These are phyloP conservation scores for Uropsilus gracilis DNA, from an alignment of 2,113 vertebrate genomes.

Conservation along the genomic window DNA sequence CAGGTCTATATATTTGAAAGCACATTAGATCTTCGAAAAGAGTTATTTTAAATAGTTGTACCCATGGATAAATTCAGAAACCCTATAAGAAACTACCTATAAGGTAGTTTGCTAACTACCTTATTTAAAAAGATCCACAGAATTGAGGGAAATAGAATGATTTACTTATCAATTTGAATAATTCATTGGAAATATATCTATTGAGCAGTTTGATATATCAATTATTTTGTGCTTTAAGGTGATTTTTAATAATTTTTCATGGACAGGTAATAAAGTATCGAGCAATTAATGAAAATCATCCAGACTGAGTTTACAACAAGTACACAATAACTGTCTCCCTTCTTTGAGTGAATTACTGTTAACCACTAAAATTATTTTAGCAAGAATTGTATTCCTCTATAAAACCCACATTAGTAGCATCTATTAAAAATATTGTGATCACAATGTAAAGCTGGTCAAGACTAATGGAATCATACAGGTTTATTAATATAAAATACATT, in stretches of 20 bases:
- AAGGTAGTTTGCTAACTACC: no score
- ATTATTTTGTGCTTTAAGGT: not conserved
- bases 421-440: not conserved
- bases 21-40: no score
- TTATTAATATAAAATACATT: not conserved
- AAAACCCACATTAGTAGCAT: not conserved
- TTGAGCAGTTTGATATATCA: not conserved
- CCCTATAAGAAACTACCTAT: no score
- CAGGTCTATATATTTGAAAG: not conserved
- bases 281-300: not conserved
- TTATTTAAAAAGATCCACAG: not conserved
- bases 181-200: not conserved
- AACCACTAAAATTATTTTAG: not conserved
- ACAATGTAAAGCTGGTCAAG: not conserved
- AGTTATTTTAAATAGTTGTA: not conserved
- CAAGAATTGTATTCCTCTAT: conserved; percentile 15
- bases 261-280: not conserved
- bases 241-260: not conserved
- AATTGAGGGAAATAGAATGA: not conserved
- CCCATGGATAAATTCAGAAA: no score
- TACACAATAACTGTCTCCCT: not conserved
- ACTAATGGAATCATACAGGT: not conserved
- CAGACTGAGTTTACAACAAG: not conserved
- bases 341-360: not conserved
- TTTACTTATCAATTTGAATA: not conserved